phyloP scores from a whole-genome alignment of 1,140 invertebrate species.

The Eriosoma lanigerum region DNA sequence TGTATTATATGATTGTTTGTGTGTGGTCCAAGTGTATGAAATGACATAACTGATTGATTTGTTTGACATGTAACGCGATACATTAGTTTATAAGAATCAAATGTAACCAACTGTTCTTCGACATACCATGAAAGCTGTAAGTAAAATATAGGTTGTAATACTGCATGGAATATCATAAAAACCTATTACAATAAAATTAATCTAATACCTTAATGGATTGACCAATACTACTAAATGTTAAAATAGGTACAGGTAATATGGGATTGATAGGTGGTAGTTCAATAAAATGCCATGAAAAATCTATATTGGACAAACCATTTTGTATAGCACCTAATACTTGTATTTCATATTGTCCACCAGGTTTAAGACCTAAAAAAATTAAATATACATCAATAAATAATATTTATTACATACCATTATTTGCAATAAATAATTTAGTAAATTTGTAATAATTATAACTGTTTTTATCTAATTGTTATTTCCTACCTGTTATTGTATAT shows the following conservation, averaged over 20 bases:
- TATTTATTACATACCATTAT: background rate
- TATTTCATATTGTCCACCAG: conserved; percentile 64
- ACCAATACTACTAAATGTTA: background rate
- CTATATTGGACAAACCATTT: conserved; percentile 60
- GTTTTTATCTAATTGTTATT: conserved; percentile 46
- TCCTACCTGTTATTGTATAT: conserved; percentile 65
- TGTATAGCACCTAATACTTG: conserved; percentile 63
- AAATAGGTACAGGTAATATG: background rate
- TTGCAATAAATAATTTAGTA: too few relatives aligned
- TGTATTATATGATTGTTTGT: conserved; percentile 9
- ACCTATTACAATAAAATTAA: too few relatives aligned
- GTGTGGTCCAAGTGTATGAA: background rate
- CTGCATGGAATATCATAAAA: too few relatives aligned
- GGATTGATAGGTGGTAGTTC: background rate
- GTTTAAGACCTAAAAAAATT: conserved; percentile 60
- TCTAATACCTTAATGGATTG: conserved; percentile 22
- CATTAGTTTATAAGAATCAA: conserved; percentile 29
- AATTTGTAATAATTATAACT: background rate
- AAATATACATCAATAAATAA: background rate
- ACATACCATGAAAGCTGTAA: conserved; percentile 4
- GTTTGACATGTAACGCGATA: conserved; percentile 3
- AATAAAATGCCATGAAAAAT: conserved; percentile 39
- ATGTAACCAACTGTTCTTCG: background rate
- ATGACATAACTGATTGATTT: conserved; percentile 1
- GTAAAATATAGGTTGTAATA: background rate